Base-by-base conservation (phyloP, 2,797 vertebrate species). In the Trichosurus vulpecula region DNA sequence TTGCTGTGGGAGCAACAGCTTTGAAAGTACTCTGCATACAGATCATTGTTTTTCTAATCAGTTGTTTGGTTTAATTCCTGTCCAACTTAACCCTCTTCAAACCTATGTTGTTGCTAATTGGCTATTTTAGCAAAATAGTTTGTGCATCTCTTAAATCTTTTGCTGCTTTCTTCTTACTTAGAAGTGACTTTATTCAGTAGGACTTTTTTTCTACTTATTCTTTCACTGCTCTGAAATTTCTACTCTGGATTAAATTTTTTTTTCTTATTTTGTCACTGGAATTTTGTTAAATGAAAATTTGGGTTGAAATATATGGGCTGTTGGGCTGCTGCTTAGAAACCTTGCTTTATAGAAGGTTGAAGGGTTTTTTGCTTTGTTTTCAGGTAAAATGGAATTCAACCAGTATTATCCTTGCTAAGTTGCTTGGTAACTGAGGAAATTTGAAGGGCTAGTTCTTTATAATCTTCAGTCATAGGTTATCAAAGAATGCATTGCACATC, bases 281-380 rank as follows among this genome's bases (percentile, higher is more conserved):
- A 66, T 56, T 81, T 92, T 96, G 25, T 91, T 96, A 95, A 95
- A 87, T 95, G 57, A 93, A 94, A 91, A 92, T 55, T 27, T 90
- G 66, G 66, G 35, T 66, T 41, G 66, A 16, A 41, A 30, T 29
- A 94, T 66, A 10, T 92, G 27, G 92, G 53, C 95, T 31, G 41
- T 91, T 91, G 56, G 95, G 92, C 52, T 96, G 91, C 91, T 92
- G 94, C n/a, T 96, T 93, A 11, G 81, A 96, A 96, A 54, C 25
- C 53, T 92, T 52, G 29, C 55, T 94, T 93, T 52, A 41, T n/a
- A n/a, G 57, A 90, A 81, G 5, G n/a, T 41, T 74, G n/a, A 74
- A 5, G 6, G 16, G 6, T 41, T 92, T 97, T 97, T 94, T 22
- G 51, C 57, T 94, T 8, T 92, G 22, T 11, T 95, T 52, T 56